phyloP scores from a whole-genome alignment of 2,113 vertebrate genomes.

The Andinoacara biseriatus region DNA sequence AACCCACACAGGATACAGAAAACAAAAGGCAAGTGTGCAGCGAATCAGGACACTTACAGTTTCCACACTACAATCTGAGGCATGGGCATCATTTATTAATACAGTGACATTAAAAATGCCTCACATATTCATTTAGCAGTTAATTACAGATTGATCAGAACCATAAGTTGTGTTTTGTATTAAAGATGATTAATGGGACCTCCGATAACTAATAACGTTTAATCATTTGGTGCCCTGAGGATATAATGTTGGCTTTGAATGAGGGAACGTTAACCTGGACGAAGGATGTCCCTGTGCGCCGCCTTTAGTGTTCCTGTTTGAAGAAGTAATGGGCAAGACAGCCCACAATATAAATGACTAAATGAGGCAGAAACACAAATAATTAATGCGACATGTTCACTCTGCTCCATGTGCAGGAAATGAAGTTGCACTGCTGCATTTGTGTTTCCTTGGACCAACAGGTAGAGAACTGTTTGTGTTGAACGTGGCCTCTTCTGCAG shows the following conservation, averaged over 20 bases:
- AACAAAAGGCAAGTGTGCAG: neutral
- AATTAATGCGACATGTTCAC: neutral
- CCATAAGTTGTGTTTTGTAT: neutral
- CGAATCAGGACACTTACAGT: neutral
- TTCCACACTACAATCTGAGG: accelerated
- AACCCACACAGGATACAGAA: neutral
- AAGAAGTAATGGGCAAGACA: too few relatives aligned
- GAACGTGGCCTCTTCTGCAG: neutral
- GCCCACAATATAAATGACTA: neutral
- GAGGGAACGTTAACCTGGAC: neutral
- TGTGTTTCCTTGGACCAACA: accelerated
- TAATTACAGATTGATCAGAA: neutral
- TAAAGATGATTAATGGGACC: neutral
- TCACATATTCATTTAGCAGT: neutral
- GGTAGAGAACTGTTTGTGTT: neutral
- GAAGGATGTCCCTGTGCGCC: neutral
- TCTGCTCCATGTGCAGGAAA: neutral
- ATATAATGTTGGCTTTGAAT: neutral
- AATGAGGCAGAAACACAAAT: neutral
- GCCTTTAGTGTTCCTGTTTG: neutral
- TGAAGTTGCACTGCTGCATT: too few relatives aligned
- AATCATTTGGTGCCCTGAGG: neutral
- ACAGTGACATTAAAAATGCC: neutral
- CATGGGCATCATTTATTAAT: neutral
- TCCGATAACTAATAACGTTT: neutral